Base-by-base conservation (phyloP, 1,140 invertebrate genomes). In the Reticulitermes speratus region DNA sequence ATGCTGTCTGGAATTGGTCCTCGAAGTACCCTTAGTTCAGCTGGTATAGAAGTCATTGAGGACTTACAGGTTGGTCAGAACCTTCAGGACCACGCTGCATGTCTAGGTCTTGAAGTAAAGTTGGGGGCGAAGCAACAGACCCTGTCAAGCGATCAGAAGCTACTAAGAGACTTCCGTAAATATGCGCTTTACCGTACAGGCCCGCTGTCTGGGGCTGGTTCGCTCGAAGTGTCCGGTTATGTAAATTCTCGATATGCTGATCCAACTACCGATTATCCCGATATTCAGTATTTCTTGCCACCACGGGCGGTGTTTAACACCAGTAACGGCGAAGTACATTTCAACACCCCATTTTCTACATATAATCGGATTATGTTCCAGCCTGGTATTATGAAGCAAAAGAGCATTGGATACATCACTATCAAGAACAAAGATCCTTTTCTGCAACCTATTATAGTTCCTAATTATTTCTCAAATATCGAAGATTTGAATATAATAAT, bases 61-160 rank as follows among this genome's bases (percentile, higher is more conserved):
- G 93, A 97, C 89, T 91, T 96, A 0, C 94, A 94, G 0, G 96
- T 97, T 0, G 97, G 97, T 1, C 93, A 94, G 86, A 97, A 97
- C 90, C 92, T 97, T 0, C 95, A 96, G 89, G 96, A 96, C 90
- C 96, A 97, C 88, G 92, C 96, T n/a, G 19, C 44, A 38, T 30
- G 14, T n/a, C 21, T 30, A 21, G 59, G 85, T 8, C 16, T 44
- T 55, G 2, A 0, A 25, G 19, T 38, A 3, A 84, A 38, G 19
- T 25, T 55, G n/a, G 30, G 25, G 30, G 84, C 7, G 0, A 52
- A 59, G 32, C 84, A 84, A 25, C 21, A 45, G 30, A 48, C 30
- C 3, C 30, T 48, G n/a, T 65, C 84, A 25, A 84, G 25, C 16
- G 19, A 45, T n/a, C 59, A n/a, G 19, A 84, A 65, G 1, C 11